Percentiles rank a stretch among this genome's conserved stretches.
phyloP scores from a whole-genome alignment of 2,113 vertebrate genomes.

The Emydocephalus ijimae region DNA sequence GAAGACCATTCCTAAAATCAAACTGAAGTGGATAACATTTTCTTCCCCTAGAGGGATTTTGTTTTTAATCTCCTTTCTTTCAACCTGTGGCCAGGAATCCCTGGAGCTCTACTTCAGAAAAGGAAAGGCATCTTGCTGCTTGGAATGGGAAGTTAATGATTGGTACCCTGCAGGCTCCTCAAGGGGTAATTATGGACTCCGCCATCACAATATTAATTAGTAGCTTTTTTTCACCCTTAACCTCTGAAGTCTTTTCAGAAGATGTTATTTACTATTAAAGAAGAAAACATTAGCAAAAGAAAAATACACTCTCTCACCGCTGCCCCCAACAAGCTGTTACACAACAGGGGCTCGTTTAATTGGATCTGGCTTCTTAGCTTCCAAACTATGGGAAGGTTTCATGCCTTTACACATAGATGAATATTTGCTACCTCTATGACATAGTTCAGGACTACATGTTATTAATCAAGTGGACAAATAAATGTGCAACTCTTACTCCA shows the following conservation, averaged over 20 bases:
- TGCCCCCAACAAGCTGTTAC: conserved; percentile 15
- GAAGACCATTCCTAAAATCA: background rate
- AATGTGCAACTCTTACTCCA: background rate
- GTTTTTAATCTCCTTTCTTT: background rate
- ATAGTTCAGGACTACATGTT: background rate
- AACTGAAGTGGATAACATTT: background rate
- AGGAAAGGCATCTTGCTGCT: background rate
- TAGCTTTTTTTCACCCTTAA: conserved; percentile 32
- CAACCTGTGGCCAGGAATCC: rapidly evolving
- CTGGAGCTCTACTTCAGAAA: rapidly evolving
- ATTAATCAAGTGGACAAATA: background rate
- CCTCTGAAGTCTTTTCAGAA: conserved; percentile 42
- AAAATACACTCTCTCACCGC: background rate
- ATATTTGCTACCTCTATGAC: background rate
- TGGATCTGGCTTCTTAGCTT: conserved; percentile 17
- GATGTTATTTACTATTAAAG: conserved; percentile 45
- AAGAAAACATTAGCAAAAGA: conserved; percentile 16
- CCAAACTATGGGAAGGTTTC: background rate
- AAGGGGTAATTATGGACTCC: conserved; percentile 47
- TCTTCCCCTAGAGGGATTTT: background rate
- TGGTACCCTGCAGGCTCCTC: conserved; percentile 25
- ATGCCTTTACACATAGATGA: conserved; percentile 23
- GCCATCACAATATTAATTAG: conserved; percentile 44
- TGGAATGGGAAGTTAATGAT: background rate
- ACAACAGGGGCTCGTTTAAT: conserved; percentile 45